Evolutionary conservation across 2,113 vertebrate genomes (phyloP), one percentile per base, ranked within the genome.

Genomic region (Aspiorhynchus laticeps): DNA sequence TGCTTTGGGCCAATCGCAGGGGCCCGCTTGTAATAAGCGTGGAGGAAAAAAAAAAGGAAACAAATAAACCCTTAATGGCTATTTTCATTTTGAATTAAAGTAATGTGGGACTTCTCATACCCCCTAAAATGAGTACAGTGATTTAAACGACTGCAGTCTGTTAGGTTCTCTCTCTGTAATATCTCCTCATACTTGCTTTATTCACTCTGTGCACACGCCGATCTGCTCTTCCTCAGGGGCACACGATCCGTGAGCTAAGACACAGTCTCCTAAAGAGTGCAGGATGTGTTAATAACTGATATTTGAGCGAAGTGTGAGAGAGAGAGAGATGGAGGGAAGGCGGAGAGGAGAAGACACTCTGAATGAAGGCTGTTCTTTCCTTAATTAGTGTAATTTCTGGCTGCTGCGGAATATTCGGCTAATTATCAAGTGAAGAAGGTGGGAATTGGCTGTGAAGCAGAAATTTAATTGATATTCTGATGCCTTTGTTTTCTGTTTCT

Each of bases 241-340:
- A 36, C 83, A 28, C n/a, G 31, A 80, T 89, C 87, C 89, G 89
- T 84, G 87, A 90, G 89, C 89, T 90, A 86, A 93, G 93, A 92
- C 92, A 88, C 84, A 80, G 88, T 89, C 89, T 92, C 31, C 86
- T 92, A 90, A 91, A 89, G 83, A 92, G 88, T 88, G 92, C 90
- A 92, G 89, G 88, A 92, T 75, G 84, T 92, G 88, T 94, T 94
- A 94, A 94, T 94, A 94, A 94, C 92, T 94, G 89, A 94, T 86
- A 90, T 93, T 92, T 91, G 88, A 90, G 90, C 86, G 82, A 86
- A 87, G 88, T 89, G 65, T 19, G 28, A 9, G 71, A 24, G 28
- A 5, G 71, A 38, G 83, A 43, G 84, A 7, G 26, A 83, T n/a
- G 56, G 77, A n/a, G 24, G 41, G 77, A 19, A 46, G 69, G 36